phyloP scores from a whole-genome alignment of 2,888 invertebrate species.

The Sminthurinus aureus region DNA sequence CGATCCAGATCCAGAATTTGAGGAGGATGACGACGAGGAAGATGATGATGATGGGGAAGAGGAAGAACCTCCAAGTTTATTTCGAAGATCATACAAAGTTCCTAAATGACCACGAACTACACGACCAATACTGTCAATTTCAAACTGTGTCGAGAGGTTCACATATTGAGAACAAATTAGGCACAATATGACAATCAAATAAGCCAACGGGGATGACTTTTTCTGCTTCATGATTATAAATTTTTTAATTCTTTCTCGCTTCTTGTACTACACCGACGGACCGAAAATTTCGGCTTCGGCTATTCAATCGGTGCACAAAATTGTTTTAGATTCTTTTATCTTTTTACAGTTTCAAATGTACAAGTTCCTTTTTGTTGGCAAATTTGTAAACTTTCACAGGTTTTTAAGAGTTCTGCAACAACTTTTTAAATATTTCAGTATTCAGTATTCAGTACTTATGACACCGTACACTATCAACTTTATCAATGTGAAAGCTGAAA shows the following conservation, averaged over 20 bases:
- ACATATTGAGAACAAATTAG: slow-evolving; percentile 10
- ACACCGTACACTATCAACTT: too few relatives aligned
- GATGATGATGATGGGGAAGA: slow-evolving; percentile 33
- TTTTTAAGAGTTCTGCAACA: too few relatives aligned
- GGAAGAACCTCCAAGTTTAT: slow-evolving; percentile 46
- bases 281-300: too few relatives aligned
- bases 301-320: too few relatives aligned
- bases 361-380: too few relatives aligned
- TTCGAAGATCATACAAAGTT: slow-evolving; percentile 57
- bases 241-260: background rate
- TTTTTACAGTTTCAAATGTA: too few relatives aligned
- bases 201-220: background rate
- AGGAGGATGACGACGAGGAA: background rate
- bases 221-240: slow-evolving; percentile 16
- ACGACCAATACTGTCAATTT: slow-evolving; percentile 54
- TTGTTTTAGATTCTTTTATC: too few relatives aligned
- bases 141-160: slow-evolving; percentile 43
- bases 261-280: background rate
- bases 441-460: too few relatives aligned
- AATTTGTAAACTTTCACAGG: too few relatives aligned
- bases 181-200: slow-evolving; percentile 21
- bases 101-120: slow-evolving; percentile 55
- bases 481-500: too few relatives aligned
- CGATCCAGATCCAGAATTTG: background rate
- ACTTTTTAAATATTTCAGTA: too few relatives aligned